phyloP scores from a whole-genome alignment of 2,888 invertebrate species.

The Choreutis nemorana region DNA sequence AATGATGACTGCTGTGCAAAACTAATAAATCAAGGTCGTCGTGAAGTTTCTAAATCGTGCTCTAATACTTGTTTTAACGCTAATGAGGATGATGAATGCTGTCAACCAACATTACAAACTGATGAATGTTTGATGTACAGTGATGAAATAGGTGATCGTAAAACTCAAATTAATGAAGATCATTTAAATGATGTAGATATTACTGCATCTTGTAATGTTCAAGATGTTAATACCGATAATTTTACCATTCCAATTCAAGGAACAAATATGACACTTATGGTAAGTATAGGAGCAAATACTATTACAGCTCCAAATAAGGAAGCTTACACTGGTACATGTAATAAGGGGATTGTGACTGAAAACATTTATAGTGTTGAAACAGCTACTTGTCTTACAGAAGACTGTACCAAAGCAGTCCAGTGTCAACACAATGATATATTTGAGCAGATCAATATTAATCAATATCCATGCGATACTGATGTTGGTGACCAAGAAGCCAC shows the following conservation, averaged over 20 bases:
- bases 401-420: conserved; percentile 36
- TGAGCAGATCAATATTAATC: neutral
- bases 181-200: too few species aligned
- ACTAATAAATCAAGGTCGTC: conserved; percentile 28
- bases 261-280: conserved; percentile 49
- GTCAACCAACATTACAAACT: too few species aligned
- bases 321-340: conserved; percentile 1
- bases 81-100: too few species aligned
- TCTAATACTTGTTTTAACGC: too few species aligned
- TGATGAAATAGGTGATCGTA: too few species aligned
- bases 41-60: conserved; percentile 17
- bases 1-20: conserved; percentile 26
- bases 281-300: conserved; percentile 22
- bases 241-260: conserved; percentile 45
- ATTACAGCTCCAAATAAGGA: neutral
- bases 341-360: conserved; percentile 23
- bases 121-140: too few species aligned
- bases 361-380: conserved; percentile 19
- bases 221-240: conserved; percentile 22
- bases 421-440: conserved; percentile 18
- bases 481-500: neutral
- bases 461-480: neutral
- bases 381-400: conserved; percentile 27
- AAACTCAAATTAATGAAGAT: too few species aligned
- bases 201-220: too few species aligned